phyloP scores from a whole-genome alignment of 2,113 vertebrate species.

The Cyprinodon tularosa region DNA sequence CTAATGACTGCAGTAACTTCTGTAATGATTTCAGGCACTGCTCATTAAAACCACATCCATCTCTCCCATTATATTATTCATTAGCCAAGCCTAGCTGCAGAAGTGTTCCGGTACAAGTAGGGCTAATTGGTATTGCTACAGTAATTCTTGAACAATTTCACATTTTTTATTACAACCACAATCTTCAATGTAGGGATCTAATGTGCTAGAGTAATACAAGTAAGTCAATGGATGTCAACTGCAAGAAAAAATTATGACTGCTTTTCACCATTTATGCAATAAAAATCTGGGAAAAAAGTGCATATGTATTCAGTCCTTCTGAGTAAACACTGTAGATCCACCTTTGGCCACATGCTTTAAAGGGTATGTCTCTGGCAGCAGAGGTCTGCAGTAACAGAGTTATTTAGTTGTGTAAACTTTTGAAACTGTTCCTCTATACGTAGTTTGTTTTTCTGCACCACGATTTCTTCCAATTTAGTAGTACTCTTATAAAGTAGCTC shows the following conservation, averaged over 20 bases:
- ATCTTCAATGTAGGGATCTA: neutral
- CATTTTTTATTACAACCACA: neutral
- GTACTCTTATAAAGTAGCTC: neutral
- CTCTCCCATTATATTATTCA: constrained; percentile 19
- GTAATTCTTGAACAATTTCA: neutral
- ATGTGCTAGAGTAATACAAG: neutral
- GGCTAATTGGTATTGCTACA: neutral
- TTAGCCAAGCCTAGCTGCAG: constrained; percentile 5
- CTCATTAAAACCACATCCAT: constrained; percentile 36
- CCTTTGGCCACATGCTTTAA: neutral
- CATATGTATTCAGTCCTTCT: neutral
- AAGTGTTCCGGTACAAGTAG: constrained; percentile 24
- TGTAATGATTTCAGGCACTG: constrained; percentile 16
- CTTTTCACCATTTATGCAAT: neutral
- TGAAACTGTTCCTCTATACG: no score
- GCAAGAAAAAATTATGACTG: no score
- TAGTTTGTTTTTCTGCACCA: neutral
- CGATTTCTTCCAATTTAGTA: neutral
- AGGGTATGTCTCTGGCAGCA: no score
- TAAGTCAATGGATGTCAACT: neutral
- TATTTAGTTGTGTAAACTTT: no score
- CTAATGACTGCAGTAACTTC: constrained; percentile 17
- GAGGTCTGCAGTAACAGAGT: no score
- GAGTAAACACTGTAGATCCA: neutral
- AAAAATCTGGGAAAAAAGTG: neutral